Conservation (phyloP, 2,797 vertebrate species). For the Siniperca obscura region DNA sequence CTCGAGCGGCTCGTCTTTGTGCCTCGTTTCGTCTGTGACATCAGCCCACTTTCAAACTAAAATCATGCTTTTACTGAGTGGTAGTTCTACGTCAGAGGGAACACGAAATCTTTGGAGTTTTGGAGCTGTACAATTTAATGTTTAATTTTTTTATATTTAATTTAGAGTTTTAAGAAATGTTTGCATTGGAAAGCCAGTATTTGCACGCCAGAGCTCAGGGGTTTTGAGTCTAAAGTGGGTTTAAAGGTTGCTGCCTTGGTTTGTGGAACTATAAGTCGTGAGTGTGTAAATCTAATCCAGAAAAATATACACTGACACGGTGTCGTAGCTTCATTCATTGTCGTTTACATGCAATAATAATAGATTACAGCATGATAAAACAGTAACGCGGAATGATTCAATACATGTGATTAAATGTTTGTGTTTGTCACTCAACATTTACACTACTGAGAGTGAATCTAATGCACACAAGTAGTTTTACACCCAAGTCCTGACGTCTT, state of each 20-base stretch:
- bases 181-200: slow-evolving; percentile 31
- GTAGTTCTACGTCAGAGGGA: background rate
- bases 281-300: slow-evolving; percentile 5
- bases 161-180: slow-evolving; percentile 2
- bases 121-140: background rate
- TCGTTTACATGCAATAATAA: slow-evolving; percentile 20
- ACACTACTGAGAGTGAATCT: background rate
- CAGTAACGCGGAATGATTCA: background rate
- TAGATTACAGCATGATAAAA: slow-evolving; percentile 28
- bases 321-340: slow-evolving; percentile 9
- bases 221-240: background rate
- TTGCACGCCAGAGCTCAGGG: slow-evolving; percentile 50
- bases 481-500: background rate
- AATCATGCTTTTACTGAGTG: slow-evolving; percentile 11
- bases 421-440: background rate
- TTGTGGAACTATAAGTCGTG: background rate
- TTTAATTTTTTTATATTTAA: slow-evolving; percentile 28
- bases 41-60: slow-evolving; percentile 20
- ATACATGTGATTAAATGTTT: slow-evolving; percentile 24
- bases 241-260: slow-evolving; percentile 8
- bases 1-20: slow-evolving; percentile 36
- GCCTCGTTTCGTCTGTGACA: slow-evolving; percentile 39
- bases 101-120: background rate
- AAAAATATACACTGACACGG: background rate
- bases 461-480: background rate